Evolutionary conservation across 37 sponge, comb jelly and placozoan species (phyloP), one percentile per base, ranked within the genome.

Genomic region (Bolinopsis microptera): DNA sequence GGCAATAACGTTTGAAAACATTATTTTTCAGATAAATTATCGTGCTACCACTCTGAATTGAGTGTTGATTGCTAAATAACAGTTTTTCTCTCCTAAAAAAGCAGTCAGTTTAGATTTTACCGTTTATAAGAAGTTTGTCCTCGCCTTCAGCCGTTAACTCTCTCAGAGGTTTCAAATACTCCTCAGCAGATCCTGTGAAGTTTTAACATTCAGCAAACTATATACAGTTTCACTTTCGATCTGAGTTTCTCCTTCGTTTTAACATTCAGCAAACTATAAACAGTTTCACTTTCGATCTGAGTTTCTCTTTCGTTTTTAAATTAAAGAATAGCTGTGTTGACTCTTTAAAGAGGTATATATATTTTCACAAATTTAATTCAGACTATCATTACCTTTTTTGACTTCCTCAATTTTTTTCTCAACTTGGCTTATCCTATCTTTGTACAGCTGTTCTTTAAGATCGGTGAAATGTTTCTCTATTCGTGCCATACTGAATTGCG

Each of bases 361-460:
- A n/a, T n/a, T n/a, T n/a, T n/a, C n/a, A n/a, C n/a, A n/a, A n/a
- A n/a, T n/a, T n/a, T n/a, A n/a, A n/a, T n/a, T n/a, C n/a, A n/a
- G n/a, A n/a, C n/a, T 48, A 18, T 48, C 61, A 48, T 8, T 30
- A 86, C 90, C 90, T 86, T 41, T 86, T 61, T 86, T 86, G 0
- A 86, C 68, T 3, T 86, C 90, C 90, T 86, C 90, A 3, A 86
- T 86, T 30, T 86, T 86, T 38, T 39, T 86, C 30, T 86, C 90
- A 27, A 86, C 90, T 40, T 86, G 67, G 18, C 28, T 39, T 13
- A 86, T 86, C 31, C 68, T 86, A 34, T 48, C 48, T 41, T 86
- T 86, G 90, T 86, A 86, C 24, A 86, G 25, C 90, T 86, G 90
- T 86, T 86, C 90, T 30, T 86, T 86, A 0, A 86, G 90, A 27